Base-by-base conservation (phyloP, 2,113 vertebrate genomes). In the Alethe castanea region DNA sequence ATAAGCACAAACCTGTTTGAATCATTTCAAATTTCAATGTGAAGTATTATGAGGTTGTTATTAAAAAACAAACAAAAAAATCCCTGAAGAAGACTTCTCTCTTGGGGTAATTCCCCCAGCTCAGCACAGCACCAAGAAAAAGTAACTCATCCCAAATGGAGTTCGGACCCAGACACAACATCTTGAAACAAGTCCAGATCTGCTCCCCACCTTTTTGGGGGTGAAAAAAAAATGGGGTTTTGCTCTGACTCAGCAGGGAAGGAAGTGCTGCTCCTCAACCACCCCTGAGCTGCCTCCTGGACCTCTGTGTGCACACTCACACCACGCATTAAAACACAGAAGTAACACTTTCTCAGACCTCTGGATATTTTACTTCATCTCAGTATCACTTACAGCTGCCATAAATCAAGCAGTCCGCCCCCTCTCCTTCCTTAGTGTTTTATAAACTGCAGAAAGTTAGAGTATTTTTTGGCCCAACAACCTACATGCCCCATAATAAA, bases 371-470 rank as follows among this genome's bases (percentile, higher is more conserved):
- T 67, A 82, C 92, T 96, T 95, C 95, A 82, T 96, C 95, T 97
- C 81, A 86, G 92, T 95, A 94, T 96, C 97, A 89, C 96, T 97
- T 97, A 97, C 96, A 97, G 93, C 74, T 28, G 5, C 92, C 85
- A 71, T 98, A 96, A 98, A 97, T 98, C 97, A 97, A 86, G 79
- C 69, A 33, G 78, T 66, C 56, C 84, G 0, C 84, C 88, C 95
- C 94, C 81, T 53, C 96, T 91, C 96, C 96, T 94, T 86, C 94
- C 48, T 57, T 86, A 88, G 91, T 95, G 82, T 96, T 97, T 97
- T 97, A 97, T 97, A 97, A 97, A 97, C 97, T 95, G 94, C 94
- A 83, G 94, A 96, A 98, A 97, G 91, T 95, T 93, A 64, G 90
- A 96, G 77, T 92, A 53, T 94, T 93, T 94, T 96, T 97, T 96